These are phyloP conservation scores for Coleophora flavipennella DNA, from an alignment of 2,888 invertebrate species.

Conservation along the genomic window DNA sequence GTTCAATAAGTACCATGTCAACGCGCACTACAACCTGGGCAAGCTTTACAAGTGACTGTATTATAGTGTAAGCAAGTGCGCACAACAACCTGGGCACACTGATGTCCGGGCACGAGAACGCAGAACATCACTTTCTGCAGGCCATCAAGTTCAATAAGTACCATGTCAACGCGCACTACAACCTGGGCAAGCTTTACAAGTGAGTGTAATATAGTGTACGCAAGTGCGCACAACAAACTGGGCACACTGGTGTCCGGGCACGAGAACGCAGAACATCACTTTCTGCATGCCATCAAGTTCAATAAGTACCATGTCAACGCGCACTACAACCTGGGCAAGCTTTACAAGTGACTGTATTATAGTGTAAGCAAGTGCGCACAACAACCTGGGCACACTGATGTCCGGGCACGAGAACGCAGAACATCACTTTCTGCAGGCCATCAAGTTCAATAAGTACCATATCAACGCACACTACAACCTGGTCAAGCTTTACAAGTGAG, in stretches of 20 bases:
- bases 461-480: conserved; percentile 89
- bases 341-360: conserved; percentile 89
- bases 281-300: conserved; percentile 80
- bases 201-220: too few relatives aligned
- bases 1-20: conserved; percentile 83
- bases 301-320: conserved; percentile 87
- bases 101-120: conserved; percentile 76
- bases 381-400: conserved; percentile 87
- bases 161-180: conserved; percentile 89
- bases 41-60: conserved; percentile 87
- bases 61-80: conserved; percentile 90
- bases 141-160: conserved; percentile 82
- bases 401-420: conserved; percentile 79
- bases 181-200: conserved; percentile 88
- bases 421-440: conserved; percentile 82
- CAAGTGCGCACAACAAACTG: conserved; percentile 90
- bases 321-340: conserved; percentile 86
- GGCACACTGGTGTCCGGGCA: conserved; percentile 81
- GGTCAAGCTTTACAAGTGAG: conserved; percentile 86
- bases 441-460: conserved; percentile 82
- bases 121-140: conserved; percentile 83
- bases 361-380: conserved; percentile 91
- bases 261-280: conserved; percentile 82
- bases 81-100: conserved; percentile 91
- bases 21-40: conserved; percentile 89